phyloP scores from a whole-genome alignment of 1,140 invertebrate species.

The Nymphalis io region DNA sequence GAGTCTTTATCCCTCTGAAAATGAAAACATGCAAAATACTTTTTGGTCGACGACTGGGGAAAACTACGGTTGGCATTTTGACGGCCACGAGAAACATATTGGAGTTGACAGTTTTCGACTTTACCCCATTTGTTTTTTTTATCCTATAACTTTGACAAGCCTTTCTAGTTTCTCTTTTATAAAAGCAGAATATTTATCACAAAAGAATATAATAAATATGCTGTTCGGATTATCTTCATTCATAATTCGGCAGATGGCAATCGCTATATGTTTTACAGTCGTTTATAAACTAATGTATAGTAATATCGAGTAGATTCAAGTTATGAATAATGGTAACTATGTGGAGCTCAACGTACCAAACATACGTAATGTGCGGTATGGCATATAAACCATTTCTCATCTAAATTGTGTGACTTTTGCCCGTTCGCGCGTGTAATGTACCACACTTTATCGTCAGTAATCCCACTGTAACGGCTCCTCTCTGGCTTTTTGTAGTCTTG shows the following conservation, averaged over 20 bases:
- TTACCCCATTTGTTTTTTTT: constrained; percentile 37
- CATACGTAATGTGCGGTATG: constrained; percentile 52
- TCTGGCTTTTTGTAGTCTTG: constrained; percentile 44
- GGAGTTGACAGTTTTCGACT: constrained; percentile 40
- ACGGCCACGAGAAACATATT: constrained; percentile 38
- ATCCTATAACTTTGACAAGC: constrained; percentile 7
- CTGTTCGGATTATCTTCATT: background rate
- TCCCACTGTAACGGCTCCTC: constrained; percentile 48
- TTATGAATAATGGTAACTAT: constrained; percentile 43
- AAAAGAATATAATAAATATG: background rate
- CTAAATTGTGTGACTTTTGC: constrained; percentile 64
- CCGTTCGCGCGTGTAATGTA: constrained; percentile 59
- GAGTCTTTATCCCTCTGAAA: constrained; percentile 41
- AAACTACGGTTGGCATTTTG: constrained; percentile 42
- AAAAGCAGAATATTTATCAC: background rate
- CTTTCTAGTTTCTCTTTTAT: background rate
- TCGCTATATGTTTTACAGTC: too few relatives aligned
- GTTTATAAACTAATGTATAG: background rate
- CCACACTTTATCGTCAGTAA: constrained; percentile 67
- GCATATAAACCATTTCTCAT: constrained; percentile 63
- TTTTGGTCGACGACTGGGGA: constrained; percentile 35
- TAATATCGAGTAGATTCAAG: constrained; percentile 9
- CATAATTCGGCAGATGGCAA: constrained; percentile 2
- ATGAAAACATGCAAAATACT: constrained; percentile 48
- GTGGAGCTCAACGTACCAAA: constrained; percentile 32